Evolutionary conservation across 2,113 vertebrate species (phyloP).

Genomic region (Campylorhamphus procurvoides): DNA sequence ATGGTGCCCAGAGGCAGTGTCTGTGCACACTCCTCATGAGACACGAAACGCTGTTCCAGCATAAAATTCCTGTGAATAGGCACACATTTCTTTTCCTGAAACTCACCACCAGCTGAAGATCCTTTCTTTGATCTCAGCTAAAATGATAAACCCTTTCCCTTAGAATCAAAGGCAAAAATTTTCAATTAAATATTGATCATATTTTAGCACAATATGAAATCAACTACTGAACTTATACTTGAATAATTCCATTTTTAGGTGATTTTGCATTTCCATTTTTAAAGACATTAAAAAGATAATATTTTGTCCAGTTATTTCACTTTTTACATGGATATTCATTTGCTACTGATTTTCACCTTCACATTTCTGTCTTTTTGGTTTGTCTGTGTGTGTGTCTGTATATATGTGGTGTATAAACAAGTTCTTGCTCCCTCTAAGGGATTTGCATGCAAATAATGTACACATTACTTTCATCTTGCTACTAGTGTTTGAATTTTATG

Average conservation of each 20-base stretch:
- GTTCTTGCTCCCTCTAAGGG: not conserved
- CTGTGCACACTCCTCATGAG: not conserved
- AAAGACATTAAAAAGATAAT: not conserved
- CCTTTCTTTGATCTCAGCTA: not conserved
- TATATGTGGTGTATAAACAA: not conserved
- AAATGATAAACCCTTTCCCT: not conserved
- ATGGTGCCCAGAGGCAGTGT: accelerated
- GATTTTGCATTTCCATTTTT: not conserved
- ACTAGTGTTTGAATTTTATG: not conserved
- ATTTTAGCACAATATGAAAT: not conserved
- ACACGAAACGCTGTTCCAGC: not conserved
- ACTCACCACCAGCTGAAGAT: not conserved
- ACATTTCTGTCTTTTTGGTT: too few species aligned
- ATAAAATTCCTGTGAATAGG: not conserved
- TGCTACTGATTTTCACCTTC: not conserved
- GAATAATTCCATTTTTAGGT: not conserved
- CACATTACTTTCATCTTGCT: not conserved
- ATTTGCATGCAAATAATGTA: not conserved
- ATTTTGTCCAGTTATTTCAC: not conserved
- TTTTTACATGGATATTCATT: not conserved
- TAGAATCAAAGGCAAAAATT: not conserved
- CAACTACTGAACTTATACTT: not conserved
- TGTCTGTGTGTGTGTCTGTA: not conserved
- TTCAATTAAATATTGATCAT: not conserved
- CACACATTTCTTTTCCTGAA: not conserved